phyloP scores from a whole-genome alignment of 2,113 vertebrate genomes.

The Rhegmatorhina hoffmannsi region DNA sequence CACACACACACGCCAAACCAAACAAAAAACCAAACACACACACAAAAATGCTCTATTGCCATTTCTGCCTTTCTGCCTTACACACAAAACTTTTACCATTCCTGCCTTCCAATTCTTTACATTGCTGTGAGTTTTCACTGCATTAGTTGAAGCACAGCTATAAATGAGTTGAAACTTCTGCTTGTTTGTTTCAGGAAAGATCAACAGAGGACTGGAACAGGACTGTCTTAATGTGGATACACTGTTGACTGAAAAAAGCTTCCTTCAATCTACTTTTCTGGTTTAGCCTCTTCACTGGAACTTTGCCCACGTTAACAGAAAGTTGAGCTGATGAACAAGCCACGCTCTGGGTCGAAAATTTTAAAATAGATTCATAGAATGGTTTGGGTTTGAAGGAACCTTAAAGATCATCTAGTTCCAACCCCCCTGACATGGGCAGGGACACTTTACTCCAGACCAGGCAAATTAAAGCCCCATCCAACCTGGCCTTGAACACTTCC shows the following conservation, averaged over 20 bases:
- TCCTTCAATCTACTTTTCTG: not conserved
- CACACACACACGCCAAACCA: no score
- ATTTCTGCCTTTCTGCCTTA: not conserved
- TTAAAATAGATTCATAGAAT: not conserved
- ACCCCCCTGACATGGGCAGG: not conserved
- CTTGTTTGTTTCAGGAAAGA: not conserved
- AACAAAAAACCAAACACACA: not conserved
- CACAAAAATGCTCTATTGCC: not conserved
- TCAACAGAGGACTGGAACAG: not conserved
- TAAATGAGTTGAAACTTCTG: not conserved
- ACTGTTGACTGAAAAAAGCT: not conserved
- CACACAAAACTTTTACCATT: not conserved
- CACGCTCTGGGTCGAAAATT: fast-evolving
- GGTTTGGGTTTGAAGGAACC: not conserved
- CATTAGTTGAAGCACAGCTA: not conserved
- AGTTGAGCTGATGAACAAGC: not conserved
- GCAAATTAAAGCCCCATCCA: not conserved
- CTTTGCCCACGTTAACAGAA: not conserved
- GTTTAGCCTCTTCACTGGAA: not conserved
- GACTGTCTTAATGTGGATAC: not conserved
- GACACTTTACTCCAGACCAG: not conserved
- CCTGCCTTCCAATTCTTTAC: not conserved
- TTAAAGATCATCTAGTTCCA: not conserved
- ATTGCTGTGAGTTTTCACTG: not conserved
- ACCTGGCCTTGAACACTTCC: not conserved